phyloP scores from a whole-genome alignment of 2,113 vertebrate species.

The Sylvia atricapilla region DNA sequence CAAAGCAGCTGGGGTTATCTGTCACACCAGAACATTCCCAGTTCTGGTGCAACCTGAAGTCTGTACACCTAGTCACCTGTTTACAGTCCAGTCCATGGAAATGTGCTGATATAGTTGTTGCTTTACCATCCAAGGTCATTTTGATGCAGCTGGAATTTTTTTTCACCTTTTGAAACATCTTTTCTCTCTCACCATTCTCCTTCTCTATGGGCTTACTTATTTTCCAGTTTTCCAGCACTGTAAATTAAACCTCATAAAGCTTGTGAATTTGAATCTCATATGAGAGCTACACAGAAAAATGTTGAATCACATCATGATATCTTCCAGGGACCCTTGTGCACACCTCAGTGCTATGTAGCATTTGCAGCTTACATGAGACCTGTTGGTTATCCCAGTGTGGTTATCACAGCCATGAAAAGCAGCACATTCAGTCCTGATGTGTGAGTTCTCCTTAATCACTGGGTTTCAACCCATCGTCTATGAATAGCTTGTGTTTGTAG shows the following conservation, averaged over 20 bases:
- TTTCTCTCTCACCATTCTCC: not conserved
- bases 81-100: not conserved
- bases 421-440: not conserved
- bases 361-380: not conserved
- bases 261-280: not conserved
- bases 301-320: not conserved
- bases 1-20: not conserved
- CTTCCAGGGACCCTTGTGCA: not conserved
- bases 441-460: not conserved
- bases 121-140: not conserved
- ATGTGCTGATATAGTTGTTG: rapidly evolving
- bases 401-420: not conserved
- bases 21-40: not conserved
- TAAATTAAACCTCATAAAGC: not conserved
- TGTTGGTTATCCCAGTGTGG: not conserved
- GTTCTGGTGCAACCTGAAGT: too few relatives aligned
- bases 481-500: not conserved
- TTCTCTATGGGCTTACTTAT: not conserved
- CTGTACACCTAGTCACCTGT: not conserved
- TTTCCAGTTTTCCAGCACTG: not conserved
- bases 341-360: not conserved
- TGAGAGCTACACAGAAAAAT: not conserved
- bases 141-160: not conserved
- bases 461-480: not conserved
- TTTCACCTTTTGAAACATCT: not conserved